phyloP scores from a whole-genome alignment of 2,113 vertebrate species.

The Oncorhynchus clarkii region DNA sequence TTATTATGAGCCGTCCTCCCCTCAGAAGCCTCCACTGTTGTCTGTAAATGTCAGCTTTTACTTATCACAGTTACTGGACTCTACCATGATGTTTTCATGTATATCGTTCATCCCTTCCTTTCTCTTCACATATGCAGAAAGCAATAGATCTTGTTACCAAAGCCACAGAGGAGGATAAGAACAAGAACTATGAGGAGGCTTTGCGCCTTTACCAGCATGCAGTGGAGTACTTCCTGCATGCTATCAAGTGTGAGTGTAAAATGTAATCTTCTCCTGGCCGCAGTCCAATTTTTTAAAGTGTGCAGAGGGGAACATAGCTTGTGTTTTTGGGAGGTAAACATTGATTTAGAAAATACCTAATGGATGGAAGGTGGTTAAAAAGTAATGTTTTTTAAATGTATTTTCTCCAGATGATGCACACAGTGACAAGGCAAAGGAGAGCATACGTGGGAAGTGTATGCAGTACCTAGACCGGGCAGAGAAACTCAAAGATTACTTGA shows the following conservation, averaged over 20 bases:
- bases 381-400: neutral
- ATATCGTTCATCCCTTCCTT: neutral
- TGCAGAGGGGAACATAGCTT: neutral
- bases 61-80: too few species aligned
- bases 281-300: neutral
- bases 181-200: conserved; percentile 95
- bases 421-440: conserved; percentile 94
- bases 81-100: too few species aligned
- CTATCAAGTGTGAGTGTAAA: conserved; percentile 90
- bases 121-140: conserved; percentile 76
- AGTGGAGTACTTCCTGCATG: conserved; percentile 95
- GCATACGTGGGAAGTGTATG: conserved; percentile 91
- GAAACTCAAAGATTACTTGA: conserved; percentile 95
- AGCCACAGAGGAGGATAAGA: conserved; percentile 98
- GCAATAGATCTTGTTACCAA: conserved; percentile 97
- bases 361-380: too few species aligned
- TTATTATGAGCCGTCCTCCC: too few species aligned
- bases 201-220: conserved; percentile 93
- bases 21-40: too few species aligned
- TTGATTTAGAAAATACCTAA: too few species aligned
- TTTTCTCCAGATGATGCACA: conserved; percentile 86
- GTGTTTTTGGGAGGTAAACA: too few species aligned
- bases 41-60: too few species aligned
- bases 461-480: conserved; percentile 97
- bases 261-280: neutral